A percentile compares a stretch with the other conserved stretches of the same genome.
phyloP scores from a whole-genome alignment of 2,888 invertebrate species.

The Spodoptera picta region DNA sequence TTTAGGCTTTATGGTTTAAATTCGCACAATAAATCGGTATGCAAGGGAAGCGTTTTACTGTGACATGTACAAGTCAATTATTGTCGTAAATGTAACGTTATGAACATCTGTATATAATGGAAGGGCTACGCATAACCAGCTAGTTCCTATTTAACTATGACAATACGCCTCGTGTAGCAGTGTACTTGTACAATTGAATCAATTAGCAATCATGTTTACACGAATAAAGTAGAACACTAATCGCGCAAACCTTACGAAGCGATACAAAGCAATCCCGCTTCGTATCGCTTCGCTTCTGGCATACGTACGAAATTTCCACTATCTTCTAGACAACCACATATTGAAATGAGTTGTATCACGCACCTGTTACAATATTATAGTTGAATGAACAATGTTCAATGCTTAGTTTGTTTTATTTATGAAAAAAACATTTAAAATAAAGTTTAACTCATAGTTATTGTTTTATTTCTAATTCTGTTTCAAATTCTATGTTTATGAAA shows the following conservation, averaged over 20 bases:
- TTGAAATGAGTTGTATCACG: slow-evolving; percentile 55
- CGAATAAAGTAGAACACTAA: slow-evolving; percentile 11
- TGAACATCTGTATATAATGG: slow-evolving; percentile 7
- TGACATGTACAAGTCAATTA: slow-evolving; percentile 42
- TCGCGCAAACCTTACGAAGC: slow-evolving; percentile 22
- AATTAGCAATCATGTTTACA: slow-evolving; percentile 17
- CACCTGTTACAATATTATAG: slow-evolving; percentile 65
- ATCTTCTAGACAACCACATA: slow-evolving; percentile 55
- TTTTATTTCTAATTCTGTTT: slow-evolving; percentile 49
- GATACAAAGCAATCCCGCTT: too few relatives aligned
- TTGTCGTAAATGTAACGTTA: slow-evolving; percentile 15
- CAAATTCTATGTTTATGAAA: neutral
- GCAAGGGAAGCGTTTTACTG: slow-evolving; percentile 36
- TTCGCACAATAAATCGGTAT: slow-evolving; percentile 67
- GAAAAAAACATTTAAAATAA: slow-evolving; percentile 73
- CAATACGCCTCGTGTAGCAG: slow-evolving; percentile 11
- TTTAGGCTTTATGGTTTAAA: slow-evolving; percentile 69
- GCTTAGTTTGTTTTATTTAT: slow-evolving; percentile 83
- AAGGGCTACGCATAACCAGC: slow-evolving; percentile 10
- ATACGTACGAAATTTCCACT: slow-evolving; percentile 33
- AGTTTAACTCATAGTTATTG: slow-evolving; percentile 57
- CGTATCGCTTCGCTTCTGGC: slow-evolving; percentile 26
- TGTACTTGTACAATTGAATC: slow-evolving; percentile 28
- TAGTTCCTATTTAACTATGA: slow-evolving; percentile 10
- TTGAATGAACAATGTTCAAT: slow-evolving; percentile 73